Evolutionary conservation across 1,140 invertebrate species (phyloP).

Genomic region (Charaxes varanes): DNA sequence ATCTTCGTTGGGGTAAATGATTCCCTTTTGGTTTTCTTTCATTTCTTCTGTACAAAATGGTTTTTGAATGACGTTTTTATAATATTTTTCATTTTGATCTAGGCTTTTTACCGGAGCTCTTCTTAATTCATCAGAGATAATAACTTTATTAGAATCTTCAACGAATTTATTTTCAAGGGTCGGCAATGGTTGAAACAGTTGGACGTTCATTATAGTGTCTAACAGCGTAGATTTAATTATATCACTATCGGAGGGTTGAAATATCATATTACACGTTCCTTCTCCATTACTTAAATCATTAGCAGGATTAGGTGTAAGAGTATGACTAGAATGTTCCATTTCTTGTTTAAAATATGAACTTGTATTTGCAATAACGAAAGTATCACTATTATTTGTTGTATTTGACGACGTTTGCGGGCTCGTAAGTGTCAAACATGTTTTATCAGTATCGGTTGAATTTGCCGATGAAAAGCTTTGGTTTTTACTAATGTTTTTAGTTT

Average conservation of each 20-base stretch:
- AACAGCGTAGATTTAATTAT: slow-evolving; percentile 7
- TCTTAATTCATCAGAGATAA: slow-evolving; percentile 25
- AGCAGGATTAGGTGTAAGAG: slow-evolving; percentile 10
- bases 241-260: not conserved
- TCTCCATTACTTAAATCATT: slow-evolving; percentile 5
- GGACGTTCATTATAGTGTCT: slow-evolving; percentile 14
- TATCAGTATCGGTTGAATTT: not conserved
- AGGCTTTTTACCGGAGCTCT: slow-evolving; percentile 21
- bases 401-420: not conserved
- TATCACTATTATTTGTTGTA: slow-evolving; percentile 17
- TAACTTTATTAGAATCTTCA: slow-evolving; percentile 21
- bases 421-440: slow-evolving; percentile 4
- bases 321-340: slow-evolving; percentile 16
- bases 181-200: slow-evolving; percentile 3
- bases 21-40: slow-evolving; percentile 13
- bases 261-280: slow-evolving; percentile 1
- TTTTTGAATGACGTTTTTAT: slow-evolving; percentile 33
- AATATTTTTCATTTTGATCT: slow-evolving; percentile 14
- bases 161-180: not conserved
- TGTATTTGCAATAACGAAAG: slow-evolving; percentile 24
- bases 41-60: slow-evolving; percentile 14
- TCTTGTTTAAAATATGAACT: slow-evolving; percentile 30
- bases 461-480: not conserved
- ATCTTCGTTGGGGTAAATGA: slow-evolving; percentile 33
- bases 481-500: slow-evolving; percentile 3